A percentile compares a stretch with the other conserved stretches of the same genome.
phyloP scores from a whole-genome alignment of 1,140 invertebrate genomes.

The Aradophagus sp. region DNA sequence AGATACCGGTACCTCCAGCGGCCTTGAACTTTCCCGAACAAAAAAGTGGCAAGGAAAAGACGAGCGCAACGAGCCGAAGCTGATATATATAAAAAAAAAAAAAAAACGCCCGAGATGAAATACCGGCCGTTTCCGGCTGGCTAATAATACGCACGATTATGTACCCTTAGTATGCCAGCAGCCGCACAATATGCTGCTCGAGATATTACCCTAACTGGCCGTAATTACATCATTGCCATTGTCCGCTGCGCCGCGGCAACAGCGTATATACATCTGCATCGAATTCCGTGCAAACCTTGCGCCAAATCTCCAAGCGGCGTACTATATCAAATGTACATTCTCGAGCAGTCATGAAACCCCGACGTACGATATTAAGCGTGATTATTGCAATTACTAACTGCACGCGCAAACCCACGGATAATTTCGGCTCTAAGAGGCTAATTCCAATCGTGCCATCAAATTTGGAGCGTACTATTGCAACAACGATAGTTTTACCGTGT shows the following conservation, averaged over 20 bases:
- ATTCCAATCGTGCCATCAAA: too few species aligned
- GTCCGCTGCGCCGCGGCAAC: conserved; percentile 54
- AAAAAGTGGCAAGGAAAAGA: too few species aligned
- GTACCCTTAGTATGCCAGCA: conserved; percentile 49
- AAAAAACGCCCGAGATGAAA: conserved; percentile 50
- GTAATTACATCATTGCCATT: conserved; percentile 71
- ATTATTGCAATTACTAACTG: conserved; percentile 42
- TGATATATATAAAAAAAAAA: too few species aligned
- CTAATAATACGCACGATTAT: conserved; percentile 47
- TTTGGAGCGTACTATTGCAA: too few species aligned
- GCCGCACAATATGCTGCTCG: conserved; percentile 59
- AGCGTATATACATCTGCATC: conserved; percentile 58
- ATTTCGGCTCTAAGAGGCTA: too few species aligned
- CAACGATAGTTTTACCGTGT: too few species aligned
- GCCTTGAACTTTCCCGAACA: too few species aligned
- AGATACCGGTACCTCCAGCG: too few species aligned
- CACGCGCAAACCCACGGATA: conserved; percentile 37
- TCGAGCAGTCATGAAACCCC: conserved; percentile 35
- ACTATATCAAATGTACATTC: conserved; percentile 52
- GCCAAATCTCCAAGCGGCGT: conserved; percentile 40
- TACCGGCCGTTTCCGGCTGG: conserved; percentile 55
- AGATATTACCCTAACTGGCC: conserved; percentile 69
- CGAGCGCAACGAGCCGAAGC: too few species aligned
- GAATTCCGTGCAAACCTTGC: conserved; percentile 56
- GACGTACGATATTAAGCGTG: conserved; percentile 43